Evolutionary conservation across 2,113 vertebrate species (phyloP), one percentile per base, ranked within the genome.

Genomic region (Chloropsis hardwickii): DNA sequence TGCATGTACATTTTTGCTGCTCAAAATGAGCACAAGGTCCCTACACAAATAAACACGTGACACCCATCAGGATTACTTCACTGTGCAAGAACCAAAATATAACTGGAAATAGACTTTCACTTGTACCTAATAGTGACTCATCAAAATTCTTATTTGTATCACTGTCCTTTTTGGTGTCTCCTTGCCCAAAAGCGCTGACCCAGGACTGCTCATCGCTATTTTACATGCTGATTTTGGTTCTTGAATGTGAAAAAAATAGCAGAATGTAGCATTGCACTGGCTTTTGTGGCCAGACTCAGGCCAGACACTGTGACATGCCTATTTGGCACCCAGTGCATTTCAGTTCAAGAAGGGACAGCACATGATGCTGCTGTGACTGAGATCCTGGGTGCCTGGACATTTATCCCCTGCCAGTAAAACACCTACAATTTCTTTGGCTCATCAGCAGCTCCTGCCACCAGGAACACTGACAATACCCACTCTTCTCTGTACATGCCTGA

Each of bases 261-360:
- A 40, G 13, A 72, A 10, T 23, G 33, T 21, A 15, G 22, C 24
- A 60, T 17, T 58, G 31, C 8, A 21, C 37, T 5, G 37, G 25
- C 29, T 24, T 88, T 33, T 73, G 61, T 44, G 53, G 35, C 42
- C 67, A 62, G 42, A 35, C 21, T 45, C 44, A 64, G 67, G n/a
- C 5, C 44, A 72, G 25, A 77, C 3, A 4, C 25, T 2, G 4
- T 27, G 27, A 48, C 0, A 1, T 33, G 25, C 35, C 16, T 16
- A 9, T 70, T 28, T 48, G 20, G 39, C 64, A 74, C 4, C 10
- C 53, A 31, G 5, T 14, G 10, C 2, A 8, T 18, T 88, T 81
- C 84, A 48, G 45, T 47, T 64, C 56, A 80, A 82, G 71, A 5
- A 53, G 5, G 4, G 12, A 47, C 56, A 92, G 47, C 12, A 58